Conservation (phyloP, 2,888 invertebrate genomes). For the Athripsodes cinereus region DNA sequence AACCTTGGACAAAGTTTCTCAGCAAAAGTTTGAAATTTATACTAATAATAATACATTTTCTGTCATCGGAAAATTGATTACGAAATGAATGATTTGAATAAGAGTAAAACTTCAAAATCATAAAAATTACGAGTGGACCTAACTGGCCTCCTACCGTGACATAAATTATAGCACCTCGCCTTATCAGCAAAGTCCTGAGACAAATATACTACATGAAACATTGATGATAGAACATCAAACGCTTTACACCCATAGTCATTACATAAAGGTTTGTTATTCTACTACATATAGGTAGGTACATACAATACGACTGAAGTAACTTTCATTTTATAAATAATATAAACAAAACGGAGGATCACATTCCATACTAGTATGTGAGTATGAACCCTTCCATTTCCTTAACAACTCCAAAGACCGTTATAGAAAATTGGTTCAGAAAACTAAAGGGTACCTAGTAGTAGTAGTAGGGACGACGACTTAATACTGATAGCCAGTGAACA, state of each 20-base stretch:
- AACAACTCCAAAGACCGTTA: neutral
- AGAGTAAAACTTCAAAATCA: no score
- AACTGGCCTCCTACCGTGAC: neutral
- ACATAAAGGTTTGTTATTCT: neutral
- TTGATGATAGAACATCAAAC: neutral
- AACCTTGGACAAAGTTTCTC: no score
- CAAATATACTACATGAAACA: neutral
- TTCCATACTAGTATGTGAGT: neutral
- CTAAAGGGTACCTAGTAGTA: neutral
- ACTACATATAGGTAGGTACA: no score
- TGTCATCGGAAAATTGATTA: no score
- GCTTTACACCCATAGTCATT: neutral
- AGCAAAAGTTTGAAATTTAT: no score
- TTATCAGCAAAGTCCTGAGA: neutral
- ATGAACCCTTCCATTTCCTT: neutral
- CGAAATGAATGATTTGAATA: no score
- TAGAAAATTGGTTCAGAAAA: neutral
- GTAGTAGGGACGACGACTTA: no score
- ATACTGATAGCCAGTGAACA: no score
- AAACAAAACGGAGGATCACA: neutral
- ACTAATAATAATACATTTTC: no score
- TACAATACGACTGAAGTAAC: no score
- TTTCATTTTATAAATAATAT: neutral
- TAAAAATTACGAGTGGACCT: no score
- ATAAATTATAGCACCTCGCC: neutral